Evolutionary conservation across 2,797 vertebrate genomes (phyloP), one percentile per base, ranked within the genome.

Genomic region (Ctenochaetus hawaiiensis): DNA sequence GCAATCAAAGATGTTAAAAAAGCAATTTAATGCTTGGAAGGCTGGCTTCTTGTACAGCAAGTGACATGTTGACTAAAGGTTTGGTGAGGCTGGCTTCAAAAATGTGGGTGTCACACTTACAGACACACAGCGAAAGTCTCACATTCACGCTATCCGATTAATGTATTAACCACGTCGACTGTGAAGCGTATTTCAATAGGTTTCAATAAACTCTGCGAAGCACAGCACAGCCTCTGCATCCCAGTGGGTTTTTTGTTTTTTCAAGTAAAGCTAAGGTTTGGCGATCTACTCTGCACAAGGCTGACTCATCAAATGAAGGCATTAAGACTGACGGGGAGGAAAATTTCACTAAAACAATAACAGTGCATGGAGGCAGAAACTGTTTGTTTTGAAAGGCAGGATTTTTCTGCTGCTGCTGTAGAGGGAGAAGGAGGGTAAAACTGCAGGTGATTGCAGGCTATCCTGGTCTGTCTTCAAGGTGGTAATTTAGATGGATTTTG

Each of bases 281-380:
- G 53, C 18, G 2, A 66, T 76, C 72, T 75, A 43, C 67, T 78
- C 81, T 82, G 79, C 74, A 80, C 67, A 74, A 75, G 45, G 80
- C 83, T 87, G 87, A 91, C 73, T 88, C 89, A 87, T 85, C 81
- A 75, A 72, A 77, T 83, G 72, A 71, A 75, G 26, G 70, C 74
- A 62, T 59, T 62, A 65, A 39, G 67, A 75, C 72, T 77, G 52
- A 20, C 22, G 67, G 43, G 37, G 53, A 77, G 73, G 60, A 75
- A 37, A 53, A 67, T 67, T 72, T 85, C 63, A 80, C 82, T 66
- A 45, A 82, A 81, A 87, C 87, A 87, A 81, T 83, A 74, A 69
- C 74, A 53, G 61, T 45, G 60, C 67, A 62, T 65, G 0, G 5
- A 77, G 57, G 75, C 62, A 70, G 62, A 66, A 59, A 43, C 18